Evolutionary conservation across 2,888 invertebrate genomes (phyloP).

Genomic region (Parascotia fuliginaria): DNA sequence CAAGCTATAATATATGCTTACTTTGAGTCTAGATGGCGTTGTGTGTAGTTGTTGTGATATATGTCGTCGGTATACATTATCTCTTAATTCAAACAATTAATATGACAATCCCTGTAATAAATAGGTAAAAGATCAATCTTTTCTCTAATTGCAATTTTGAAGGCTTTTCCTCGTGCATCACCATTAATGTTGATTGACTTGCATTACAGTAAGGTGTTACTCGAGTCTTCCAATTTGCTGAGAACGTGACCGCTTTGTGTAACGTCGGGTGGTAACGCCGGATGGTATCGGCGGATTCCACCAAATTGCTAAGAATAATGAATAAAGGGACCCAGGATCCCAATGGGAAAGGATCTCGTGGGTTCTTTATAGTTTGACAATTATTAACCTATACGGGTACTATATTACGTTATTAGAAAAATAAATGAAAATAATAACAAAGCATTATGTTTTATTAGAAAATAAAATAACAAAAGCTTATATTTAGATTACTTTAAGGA

Average conservation of each 20-base stretch:
- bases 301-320: conserved; percentile 13
- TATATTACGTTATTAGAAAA: not conserved
- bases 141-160: conserved; percentile 4
- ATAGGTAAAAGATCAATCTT: not conserved
- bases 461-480: not conserved
- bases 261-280: conserved; percentile 22
- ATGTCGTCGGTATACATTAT: not conserved
- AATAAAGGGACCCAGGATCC: conserved; percentile 1
- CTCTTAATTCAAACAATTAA: not conserved
- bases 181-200: conserved; percentile 30
- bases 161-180: conserved; percentile 8
- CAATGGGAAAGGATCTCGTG: not conserved
- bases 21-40: too few species aligned
- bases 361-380: not conserved
- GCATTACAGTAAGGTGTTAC: conserved; percentile 10
- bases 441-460: not conserved
- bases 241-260: conserved; percentile 35
- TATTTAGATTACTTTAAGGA: too few species aligned
- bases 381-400: not conserved
- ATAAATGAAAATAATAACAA: not conserved
- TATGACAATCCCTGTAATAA: not conserved
- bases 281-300: conserved; percentile 23
- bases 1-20: too few species aligned
- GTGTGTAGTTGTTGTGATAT: not conserved
- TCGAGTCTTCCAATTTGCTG: conserved; percentile 23